Evolutionary conservation across 2,888 invertebrate genomes (phyloP).

Genomic region (Mimumesa dahlbomi): DNA sequence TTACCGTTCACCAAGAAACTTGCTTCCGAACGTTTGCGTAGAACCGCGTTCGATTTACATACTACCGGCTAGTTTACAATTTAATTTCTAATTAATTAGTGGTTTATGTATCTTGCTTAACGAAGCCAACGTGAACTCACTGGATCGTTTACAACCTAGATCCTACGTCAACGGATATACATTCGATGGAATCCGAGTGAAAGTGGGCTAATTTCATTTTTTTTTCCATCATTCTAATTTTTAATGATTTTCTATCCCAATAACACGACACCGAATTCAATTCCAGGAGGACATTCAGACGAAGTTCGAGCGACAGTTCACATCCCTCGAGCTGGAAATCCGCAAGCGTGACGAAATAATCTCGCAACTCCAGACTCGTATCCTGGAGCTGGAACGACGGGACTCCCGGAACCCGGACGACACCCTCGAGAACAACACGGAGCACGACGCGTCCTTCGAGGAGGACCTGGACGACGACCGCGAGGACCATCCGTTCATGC

Average conservation of each 20-base stretch:
- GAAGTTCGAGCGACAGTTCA: slow-evolving; percentile 83
- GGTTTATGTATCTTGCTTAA: slow-evolving; percentile 1
- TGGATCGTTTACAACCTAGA: too few species aligned
- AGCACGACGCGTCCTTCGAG: slow-evolving; percentile 75
- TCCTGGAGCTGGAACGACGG: slow-evolving; percentile 84
- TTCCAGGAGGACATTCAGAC: slow-evolving; percentile 80
- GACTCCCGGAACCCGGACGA: slow-evolving; percentile 58
- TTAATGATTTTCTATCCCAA: neutral
- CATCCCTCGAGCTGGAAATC: slow-evolving; percentile 90
- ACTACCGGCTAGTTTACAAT: slow-evolving; percentile 22
- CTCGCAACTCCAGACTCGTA: slow-evolving; percentile 87
- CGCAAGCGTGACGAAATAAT: slow-evolving; percentile 90
- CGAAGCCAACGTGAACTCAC: too few species aligned
- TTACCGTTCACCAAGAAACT: slow-evolving; percentile 22
- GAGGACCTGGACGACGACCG: slow-evolving; percentile 80
- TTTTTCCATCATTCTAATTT: too few species aligned
- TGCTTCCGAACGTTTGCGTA: slow-evolving; percentile 3
- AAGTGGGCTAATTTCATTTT: too few species aligned
- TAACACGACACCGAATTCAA: neutral
- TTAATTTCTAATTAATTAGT: slow-evolving; percentile 18
- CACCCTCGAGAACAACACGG: slow-evolving; percentile 72
- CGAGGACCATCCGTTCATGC: slow-evolving; percentile 81
- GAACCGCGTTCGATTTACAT: slow-evolving; percentile 28
- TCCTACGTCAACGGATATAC: too few species aligned
- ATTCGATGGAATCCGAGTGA: too few species aligned